Base-by-base conservation (phyloP, 1,140 invertebrate species). In the Musca domestica region DNA sequence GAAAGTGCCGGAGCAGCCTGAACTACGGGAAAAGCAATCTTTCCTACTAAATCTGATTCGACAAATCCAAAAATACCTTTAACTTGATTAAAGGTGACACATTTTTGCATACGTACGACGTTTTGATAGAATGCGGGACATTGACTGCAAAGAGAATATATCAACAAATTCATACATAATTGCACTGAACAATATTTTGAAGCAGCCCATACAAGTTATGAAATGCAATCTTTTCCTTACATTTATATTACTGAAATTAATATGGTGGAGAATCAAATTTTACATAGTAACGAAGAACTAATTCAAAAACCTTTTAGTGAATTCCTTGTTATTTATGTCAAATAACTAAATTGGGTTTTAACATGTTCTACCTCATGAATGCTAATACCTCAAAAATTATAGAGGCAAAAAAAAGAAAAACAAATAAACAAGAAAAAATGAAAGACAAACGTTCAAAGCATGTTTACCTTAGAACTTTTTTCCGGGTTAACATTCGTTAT, bases 31-130 rank as follows among this genome's bases (percentile, higher is more conserved):
- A 99, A 99, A 14, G 90, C 88, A 34, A 98, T 97, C 88, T 99
- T 99, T 56, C 95, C 98, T 75, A 99, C 96, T 25, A 92, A 90
- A 85, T 94, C 95, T 72, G 94, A 96, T 68, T 98, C 97, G 12
- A 90, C 91, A 83, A 99, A 99, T 1, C 98, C 98, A 85, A 99
- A 99, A 70, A 99, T 99, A 14, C 94, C 95, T 84, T 90, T 94
- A 2, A 91, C 89, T 84, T 99, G 97, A 83, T 99, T 99, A 74
- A 92, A 98, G 0, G 96, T 99, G 0, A 99, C 94, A 80, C 89
- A 89, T 77, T 92, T 96, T 83, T 96, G 92, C 79, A 98, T 92
- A 74, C 91, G 86, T 12, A 95, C 86, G 83, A 98, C 92, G 78
- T 96, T 98, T 76, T 91, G 90, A 83, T 98, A 98, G 82, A 98